phyloP scores from a whole-genome alignment of 1,140 invertebrate species.

The Cydia splendana region DNA sequence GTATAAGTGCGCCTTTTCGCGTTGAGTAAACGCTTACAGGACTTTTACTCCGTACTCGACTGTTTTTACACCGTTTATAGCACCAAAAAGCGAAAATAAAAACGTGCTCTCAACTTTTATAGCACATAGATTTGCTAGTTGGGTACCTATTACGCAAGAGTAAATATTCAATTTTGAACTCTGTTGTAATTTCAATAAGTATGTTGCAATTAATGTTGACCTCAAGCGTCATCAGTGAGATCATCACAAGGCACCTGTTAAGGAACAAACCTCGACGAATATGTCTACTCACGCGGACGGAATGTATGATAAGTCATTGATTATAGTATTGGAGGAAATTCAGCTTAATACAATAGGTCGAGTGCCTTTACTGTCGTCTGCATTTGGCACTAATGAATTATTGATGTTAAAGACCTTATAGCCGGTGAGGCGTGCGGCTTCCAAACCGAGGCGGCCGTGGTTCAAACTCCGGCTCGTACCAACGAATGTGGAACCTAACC shows the following conservation, averaged over 20 bases:
- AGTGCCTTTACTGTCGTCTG: neutral
- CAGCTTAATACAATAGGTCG: neutral
- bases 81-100: no score
- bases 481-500: no score
- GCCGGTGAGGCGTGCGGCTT: no score
- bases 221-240: neutral
- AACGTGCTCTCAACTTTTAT: no score
- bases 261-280: neutral
- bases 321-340: neutral
- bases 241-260: conserved; percentile 7
- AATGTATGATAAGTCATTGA: conserved; percentile 10
- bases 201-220: neutral
- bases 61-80: no score
- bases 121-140: no score
- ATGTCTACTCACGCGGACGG: neutral
- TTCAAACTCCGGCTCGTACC: no score
- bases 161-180: neutral
- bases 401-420: neutral
- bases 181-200: neutral
- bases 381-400: neutral
- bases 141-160: no score
- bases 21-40: no score
- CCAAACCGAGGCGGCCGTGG: no score
- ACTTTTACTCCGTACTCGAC: no score
- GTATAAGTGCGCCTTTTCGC: no score